Percentiles rank a stretch among this genome's conserved stretches.
Evolutionary conservation across 2,797 vertebrate genomes (phyloP).

Genomic region (Mionectes olivaceus): DNA sequence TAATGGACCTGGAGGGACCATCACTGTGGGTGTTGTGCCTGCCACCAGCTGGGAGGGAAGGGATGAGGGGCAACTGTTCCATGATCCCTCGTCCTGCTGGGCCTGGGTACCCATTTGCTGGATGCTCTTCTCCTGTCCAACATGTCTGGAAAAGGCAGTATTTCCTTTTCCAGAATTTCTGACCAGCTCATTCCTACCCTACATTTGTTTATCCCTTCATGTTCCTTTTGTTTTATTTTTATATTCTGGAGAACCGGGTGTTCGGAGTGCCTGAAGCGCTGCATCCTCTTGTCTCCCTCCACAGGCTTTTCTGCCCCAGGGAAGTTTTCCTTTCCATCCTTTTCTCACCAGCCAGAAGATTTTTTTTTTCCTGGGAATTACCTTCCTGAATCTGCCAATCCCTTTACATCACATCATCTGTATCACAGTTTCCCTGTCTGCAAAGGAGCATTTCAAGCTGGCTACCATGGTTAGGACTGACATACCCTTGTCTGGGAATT

Average conservation of each 20-base stretch:
- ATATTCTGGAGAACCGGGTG: not conserved
- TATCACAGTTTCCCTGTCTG: not conserved
- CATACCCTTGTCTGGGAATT: not conserved
- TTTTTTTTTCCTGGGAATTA: not conserved
- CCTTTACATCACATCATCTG: not conserved
- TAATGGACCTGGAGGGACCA: rapidly evolving
- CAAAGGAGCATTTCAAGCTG: not conserved
- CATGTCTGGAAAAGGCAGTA: not conserved
- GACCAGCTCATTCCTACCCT: not conserved
- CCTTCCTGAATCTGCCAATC: not conserved
- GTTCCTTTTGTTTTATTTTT: not conserved
- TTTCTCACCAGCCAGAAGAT: not conserved
- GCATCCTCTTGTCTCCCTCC: not conserved
- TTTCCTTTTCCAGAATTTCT: not conserved
- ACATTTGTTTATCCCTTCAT: not conserved
- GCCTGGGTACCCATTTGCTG: not conserved
- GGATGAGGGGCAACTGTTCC: not conserved
- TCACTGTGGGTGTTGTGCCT: not conserved
- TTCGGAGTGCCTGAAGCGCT: not conserved
- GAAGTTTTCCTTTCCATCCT: not conserved
- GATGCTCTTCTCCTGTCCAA: not conserved
- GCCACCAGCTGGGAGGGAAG: not conserved
- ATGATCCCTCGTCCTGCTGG: rapidly evolving
- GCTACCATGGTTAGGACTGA: not conserved
- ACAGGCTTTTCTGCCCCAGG: not conserved